phyloP scores from a whole-genome alignment of 35 echinoderm and acorn worm species.

The Apostichopus japonicus region DNA sequence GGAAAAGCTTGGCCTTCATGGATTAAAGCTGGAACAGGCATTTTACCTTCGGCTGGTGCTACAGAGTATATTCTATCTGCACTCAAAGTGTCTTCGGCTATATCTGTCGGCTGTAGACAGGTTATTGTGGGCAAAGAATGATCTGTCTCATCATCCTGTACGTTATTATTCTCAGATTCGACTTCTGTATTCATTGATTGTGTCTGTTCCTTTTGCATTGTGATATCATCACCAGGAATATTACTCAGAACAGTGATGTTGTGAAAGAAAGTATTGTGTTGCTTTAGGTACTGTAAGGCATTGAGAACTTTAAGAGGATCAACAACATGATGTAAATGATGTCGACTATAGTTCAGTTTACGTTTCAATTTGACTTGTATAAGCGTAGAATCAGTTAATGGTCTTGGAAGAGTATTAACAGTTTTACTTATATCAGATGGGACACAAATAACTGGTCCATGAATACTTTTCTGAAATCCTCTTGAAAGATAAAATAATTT shows the following conservation, averaged over 20 bases:
- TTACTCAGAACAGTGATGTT: no score
- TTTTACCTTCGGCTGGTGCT: slow-evolving; percentile 12
- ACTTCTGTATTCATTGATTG: not conserved
- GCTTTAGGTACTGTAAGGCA: no score
- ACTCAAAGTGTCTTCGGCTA: not conserved
- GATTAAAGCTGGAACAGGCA: not conserved
- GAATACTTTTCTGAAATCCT: not conserved
- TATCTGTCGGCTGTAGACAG: slow-evolving; percentile 28
- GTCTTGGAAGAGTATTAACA: not conserved
- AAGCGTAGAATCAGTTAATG: not conserved
- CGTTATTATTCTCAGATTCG: no score
- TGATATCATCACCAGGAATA: no score
- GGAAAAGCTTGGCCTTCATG: slow-evolving; percentile 29
- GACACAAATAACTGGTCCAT: slow-evolving; percentile 18
- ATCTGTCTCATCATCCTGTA: no score
- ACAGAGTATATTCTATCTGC: not conserved
- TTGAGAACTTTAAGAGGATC: no score
- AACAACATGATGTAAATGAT: no score
- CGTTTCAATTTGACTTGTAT: slow-evolving; percentile 48
- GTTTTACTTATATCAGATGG: not conserved
- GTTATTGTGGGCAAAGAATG: not conserved
- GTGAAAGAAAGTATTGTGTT: no score
- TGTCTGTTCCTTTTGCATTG: no score
- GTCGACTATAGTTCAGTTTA: slow-evolving; percentile 45
- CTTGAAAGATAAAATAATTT: not conserved